These are phyloP conservation scores for Lasioglossum albipes DNA, from an alignment of 1,140 invertebrate species.

Conservation along the genomic window DNA sequence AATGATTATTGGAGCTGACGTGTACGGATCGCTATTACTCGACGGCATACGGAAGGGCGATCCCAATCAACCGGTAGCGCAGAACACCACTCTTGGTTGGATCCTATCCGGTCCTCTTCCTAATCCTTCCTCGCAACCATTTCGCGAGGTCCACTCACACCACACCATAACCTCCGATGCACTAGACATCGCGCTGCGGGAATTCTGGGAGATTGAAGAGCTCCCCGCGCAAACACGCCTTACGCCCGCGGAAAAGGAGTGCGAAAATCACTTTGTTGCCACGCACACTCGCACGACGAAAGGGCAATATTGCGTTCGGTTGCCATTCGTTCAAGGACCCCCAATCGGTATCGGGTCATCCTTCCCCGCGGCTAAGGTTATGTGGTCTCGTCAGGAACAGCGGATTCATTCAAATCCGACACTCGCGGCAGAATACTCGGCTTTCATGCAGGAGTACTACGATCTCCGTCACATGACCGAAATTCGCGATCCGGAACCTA, in stretches of 20 bases:
- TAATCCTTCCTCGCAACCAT: too few relatives aligned
- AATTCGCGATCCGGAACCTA: too few relatives aligned
- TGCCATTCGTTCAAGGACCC: too few relatives aligned
- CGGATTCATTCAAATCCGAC: too few relatives aligned
- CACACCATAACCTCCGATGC: neutral
- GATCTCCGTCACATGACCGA: too few relatives aligned
- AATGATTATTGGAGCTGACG: neutral
- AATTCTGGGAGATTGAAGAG: neutral
- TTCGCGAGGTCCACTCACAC: neutral
- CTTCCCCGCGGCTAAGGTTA: too few relatives aligned
- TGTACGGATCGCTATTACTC: neutral
- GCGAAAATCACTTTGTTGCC: neutral
- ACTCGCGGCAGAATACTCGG: too few relatives aligned
- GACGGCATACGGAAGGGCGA: neutral
- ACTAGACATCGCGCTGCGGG: neutral
- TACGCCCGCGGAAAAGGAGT: neutral
- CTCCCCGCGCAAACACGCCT: neutral
- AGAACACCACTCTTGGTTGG: slow-evolving; percentile 11
- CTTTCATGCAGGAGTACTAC: too few relatives aligned
- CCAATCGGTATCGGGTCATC: too few relatives aligned
- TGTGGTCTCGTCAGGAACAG: too few relatives aligned
- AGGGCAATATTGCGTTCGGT: too few relatives aligned
- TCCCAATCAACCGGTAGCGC: neutral
- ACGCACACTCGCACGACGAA: too few relatives aligned
- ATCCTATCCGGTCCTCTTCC: slow-evolving; percentile 4